Conservation (phyloP, 2,888 invertebrate species). For the Nemoura dubitans region DNA sequence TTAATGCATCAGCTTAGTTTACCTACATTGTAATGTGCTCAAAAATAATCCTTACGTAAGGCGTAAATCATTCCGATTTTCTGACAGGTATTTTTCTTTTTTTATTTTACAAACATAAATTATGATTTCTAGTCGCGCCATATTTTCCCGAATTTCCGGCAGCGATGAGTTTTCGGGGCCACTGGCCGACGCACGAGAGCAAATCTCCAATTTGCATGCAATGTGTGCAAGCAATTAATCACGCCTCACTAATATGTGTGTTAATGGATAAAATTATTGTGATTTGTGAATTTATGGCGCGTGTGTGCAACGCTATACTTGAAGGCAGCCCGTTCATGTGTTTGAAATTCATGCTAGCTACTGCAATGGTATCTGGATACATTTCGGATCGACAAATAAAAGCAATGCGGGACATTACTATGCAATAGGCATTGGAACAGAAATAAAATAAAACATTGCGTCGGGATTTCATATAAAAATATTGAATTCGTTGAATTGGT, state of each 20-base stretch:
- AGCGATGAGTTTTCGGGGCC: background rate
- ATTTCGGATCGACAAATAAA: background rate
- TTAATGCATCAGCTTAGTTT: background rate
- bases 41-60: background rate
- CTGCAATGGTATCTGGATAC: background rate
- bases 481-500: background rate
- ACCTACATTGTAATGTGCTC: background rate
- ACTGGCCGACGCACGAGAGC: background rate
- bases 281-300: background rate
- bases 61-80: background rate
- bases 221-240: background rate
- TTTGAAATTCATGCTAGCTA: background rate
- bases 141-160: background rate
- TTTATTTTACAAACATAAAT: background rate
- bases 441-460: background rate
- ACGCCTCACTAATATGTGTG: conserved; percentile 5
- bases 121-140: background rate
- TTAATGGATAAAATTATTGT: background rate
- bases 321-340: background rate
- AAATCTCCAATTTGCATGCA: background rate
- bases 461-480: background rate
- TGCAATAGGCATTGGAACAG: background rate
- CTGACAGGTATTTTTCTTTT: background rate
- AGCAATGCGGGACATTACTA: background rate
- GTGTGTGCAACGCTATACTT: background rate